Evolutionary conservation across 2,113 vertebrate genomes (phyloP), one percentile per base, ranked within the genome.

Genomic region (Phalacrocorax brasilianus): DNA sequence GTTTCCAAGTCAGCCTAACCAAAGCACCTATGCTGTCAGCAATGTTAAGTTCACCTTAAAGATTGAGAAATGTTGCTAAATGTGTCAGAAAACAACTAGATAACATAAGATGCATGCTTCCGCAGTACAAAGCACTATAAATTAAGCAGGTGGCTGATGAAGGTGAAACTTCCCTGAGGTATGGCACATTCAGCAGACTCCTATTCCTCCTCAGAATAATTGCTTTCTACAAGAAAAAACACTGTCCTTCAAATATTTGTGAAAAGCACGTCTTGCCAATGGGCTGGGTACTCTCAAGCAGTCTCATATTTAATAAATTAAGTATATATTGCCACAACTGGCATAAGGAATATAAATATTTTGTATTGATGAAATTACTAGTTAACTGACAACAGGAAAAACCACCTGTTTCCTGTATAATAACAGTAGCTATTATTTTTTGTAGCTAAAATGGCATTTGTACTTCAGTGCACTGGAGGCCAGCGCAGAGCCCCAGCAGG

Each of bases 61-160:
- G 97, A 96, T 97, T 94, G 96, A 97, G 96, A 97, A 98, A 95
- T 68, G 56, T 90, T 96, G 91, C 95, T 97, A 97, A 98, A 97
- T 78, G 89, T 97, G 97, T 95, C 97, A 96, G 95, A 89, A 97
- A 98, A 96, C 97, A 97, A 96, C 94, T 84, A 97, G 96, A 95
- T 95, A 95, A 96, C 5, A 8, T 65, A 95, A 97, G 93, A 97
- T 40, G 63, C 90, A 89, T 90, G 93, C 84, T 97, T 98, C 66
- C 94, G 97, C 94, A 67, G 81, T 61, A 92, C 96, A 95, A 93
- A 95, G 97, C 97, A 89, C 97, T 94, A 96, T 91, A 96, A 89
- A 97, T 97, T 96, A 95, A 94, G 92, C 92, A 97, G 87, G 79
- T 86, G 61, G 89, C 65, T 96, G 97, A 98, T 94, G 93, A 91